These are phyloP conservation scores for Scotopteryx bipunctaria DNA, from an alignment of 2,888 invertebrate genomes.

Conservation along the genomic window DNA sequence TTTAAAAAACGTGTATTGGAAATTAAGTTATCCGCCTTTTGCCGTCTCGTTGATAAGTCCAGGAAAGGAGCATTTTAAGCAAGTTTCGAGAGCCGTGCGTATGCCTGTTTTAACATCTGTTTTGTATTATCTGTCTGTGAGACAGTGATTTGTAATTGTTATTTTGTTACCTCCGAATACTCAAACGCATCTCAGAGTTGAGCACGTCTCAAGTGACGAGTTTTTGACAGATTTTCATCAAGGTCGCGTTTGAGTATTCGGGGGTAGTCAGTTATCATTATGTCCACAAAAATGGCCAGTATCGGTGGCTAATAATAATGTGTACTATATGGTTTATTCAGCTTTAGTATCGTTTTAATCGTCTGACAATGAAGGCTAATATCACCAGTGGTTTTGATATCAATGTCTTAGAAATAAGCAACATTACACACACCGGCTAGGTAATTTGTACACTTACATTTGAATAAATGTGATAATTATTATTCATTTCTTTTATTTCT, in stretches of 20 bases:
- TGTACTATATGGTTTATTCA: slow-evolving; percentile 10
- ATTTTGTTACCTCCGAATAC: too few relatives aligned
- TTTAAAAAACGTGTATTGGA: slow-evolving; percentile 29
- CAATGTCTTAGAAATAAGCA: slow-evolving; percentile 46
- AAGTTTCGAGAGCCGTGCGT: slow-evolving; percentile 3
- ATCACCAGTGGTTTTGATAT: slow-evolving; percentile 45
- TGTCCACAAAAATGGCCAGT: slow-evolving; percentile 4
- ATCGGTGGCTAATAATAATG: slow-evolving; percentile 12
- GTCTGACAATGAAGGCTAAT: slow-evolving; percentile 37
- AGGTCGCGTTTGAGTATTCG: too few relatives aligned
- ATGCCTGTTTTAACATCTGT: slow-evolving; percentile 35
- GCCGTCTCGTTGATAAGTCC: slow-evolving; percentile 30
- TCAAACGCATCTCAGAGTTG: too few relatives aligned
- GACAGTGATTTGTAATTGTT: slow-evolving; percentile 52
- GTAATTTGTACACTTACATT: slow-evolving; percentile 75
- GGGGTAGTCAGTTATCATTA: slow-evolving; percentile 24
- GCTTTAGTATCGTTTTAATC: slow-evolving; percentile 25
- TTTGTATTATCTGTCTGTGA: slow-evolving; percentile 57
- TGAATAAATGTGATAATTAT: slow-evolving; percentile 65
- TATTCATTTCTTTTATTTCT: slow-evolving; percentile 21
- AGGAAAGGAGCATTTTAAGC: slow-evolving; percentile 1
- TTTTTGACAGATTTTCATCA: too few relatives aligned
- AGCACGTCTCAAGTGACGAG: too few relatives aligned
- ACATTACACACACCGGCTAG: slow-evolving; percentile 67
- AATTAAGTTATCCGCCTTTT: slow-evolving; percentile 41